Evolutionary conservation across 1,140 invertebrate species (phyloP), one percentile per base, ranked within the genome.

Genomic region (Saccostrea glomerata): DNA sequence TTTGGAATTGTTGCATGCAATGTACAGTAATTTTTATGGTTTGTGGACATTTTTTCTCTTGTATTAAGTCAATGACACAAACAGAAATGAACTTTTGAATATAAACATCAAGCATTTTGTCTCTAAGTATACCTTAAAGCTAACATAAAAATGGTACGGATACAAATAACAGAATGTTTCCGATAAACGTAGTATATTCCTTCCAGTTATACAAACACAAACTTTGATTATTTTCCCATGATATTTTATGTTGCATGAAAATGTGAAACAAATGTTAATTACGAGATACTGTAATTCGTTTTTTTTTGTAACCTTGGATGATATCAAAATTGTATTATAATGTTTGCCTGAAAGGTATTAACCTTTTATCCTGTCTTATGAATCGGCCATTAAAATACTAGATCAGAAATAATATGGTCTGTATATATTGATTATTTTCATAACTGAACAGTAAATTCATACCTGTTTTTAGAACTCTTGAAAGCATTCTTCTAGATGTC

Each of bases 391-490:
- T 84, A 56, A 55, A n/a, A n/a, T 55, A 84, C 54, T 36, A 84
- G 36, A 84, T 17, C 47, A 47, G n/a, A 47, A 47, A 47, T 47
- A 47, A 47, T 47, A 47, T 47, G 47, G 47, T 47, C 47, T 47
- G 20, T 11, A 36, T 40, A 23, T 30, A 77, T 77, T 25, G 70
- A 77, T 77, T 77, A 13, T 17, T 20, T 63, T 77, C 92, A 77
- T 47, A 47, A 47, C 47, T 47, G 47, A 7, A 47, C 47, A 47
- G 47, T 47, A 47, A 47, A 47, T 47, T 47, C 70, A 15, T 91
- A 94, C 95, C 95, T 93, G 89, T 91, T 90, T 90, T 89, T 92
- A 98, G 97, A 92, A 98, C 97, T 91, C 97, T 94, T 15, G 92
- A 93, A 63, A 95, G 89, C n/a, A 93, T 93, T 63, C 91, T 88